Evolutionary conservation across 2,888 invertebrate genomes (phyloP), one percentile per base, ranked within the genome.

Genomic region (Dexiosoma caninum): DNA sequence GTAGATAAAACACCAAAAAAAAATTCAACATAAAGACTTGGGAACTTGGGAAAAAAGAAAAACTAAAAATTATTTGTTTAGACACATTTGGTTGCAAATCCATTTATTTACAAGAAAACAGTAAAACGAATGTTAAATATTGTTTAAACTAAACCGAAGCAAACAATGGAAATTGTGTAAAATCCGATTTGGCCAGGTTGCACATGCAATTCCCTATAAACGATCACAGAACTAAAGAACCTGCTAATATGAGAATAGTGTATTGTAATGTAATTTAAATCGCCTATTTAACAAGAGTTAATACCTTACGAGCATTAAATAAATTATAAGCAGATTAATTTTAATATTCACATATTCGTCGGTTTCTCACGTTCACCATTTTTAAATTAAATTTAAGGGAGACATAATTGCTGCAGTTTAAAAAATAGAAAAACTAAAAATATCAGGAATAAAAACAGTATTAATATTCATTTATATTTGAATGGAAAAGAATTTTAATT

Each of bases 1-100:
- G n/a, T n/a, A 64, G 76, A 76, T 82, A 76, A 76, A 77, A 77
- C 60, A 60, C 57, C 76, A 66, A 49, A 71, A 49, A 67, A 49
- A 67, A 12, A 35, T 64, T 67, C 53, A 46, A 46, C 40, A 46
- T 67, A 44, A 69, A 53, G 3, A 27, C 10, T 4, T 37, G 21
- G 14, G 67, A 75, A 42, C 42, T 53, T 77, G 57, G 37, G 70
- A 64, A 55, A 62, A 32, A 51, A 67, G 84, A 86, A 85, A 82
- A 82, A 76, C 14, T 3, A 81, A 82, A 59, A 83, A 76, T 75
- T 71, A 72, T 80, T 83, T 80, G 71, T 82, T 83, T 70, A 14
- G 78, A 80, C 69, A 80, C 69, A 72, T 80, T 83, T 81, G 75
- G 75, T 79, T 72, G 19, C 64, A 66, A 60, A 60, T 46, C 72